Evolutionary conservation across 2,797 vertebrate genomes (phyloP).

Genomic region (Phataginus tetradactyla): DNA sequence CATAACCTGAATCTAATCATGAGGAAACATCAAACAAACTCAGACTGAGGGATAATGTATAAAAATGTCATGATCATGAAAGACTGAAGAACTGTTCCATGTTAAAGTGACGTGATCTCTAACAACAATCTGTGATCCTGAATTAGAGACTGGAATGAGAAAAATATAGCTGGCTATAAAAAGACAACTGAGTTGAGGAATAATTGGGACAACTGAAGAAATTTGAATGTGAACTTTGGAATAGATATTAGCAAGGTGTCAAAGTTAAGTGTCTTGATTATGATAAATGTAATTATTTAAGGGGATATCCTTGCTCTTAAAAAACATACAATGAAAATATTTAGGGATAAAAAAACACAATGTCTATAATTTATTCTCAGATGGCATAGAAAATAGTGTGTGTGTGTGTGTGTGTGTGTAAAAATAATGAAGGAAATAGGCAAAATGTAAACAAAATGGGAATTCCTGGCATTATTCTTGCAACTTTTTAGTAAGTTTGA

Average conservation of each 20-base stretch:
- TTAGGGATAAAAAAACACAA: not conserved
- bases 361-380: not conserved
- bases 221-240: not conserved
- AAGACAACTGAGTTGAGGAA: not conserved
- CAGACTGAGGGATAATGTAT: not conserved
- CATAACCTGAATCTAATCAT: not conserved
- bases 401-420: not conserved
- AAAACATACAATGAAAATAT: not conserved
- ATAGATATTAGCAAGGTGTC: not conserved
- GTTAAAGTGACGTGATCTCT: not conserved
- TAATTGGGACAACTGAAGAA: not conserved
- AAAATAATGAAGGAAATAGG: not conserved
- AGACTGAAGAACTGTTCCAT: not conserved
- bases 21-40: conserved; percentile 14
- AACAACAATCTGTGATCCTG: not conserved
- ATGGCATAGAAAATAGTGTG: not conserved
- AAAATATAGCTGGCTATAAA: not conserved
- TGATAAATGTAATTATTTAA: not conserved
- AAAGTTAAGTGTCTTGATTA: not conserved
- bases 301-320: not conserved
- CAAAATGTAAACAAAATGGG: not conserved
- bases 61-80: not conserved
- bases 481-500: not conserved
- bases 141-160: not conserved
- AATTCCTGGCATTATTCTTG: not conserved